Evolutionary conservation across 2,888 invertebrate species (phyloP).

Genomic region (Cephus rjabovi): DNA sequence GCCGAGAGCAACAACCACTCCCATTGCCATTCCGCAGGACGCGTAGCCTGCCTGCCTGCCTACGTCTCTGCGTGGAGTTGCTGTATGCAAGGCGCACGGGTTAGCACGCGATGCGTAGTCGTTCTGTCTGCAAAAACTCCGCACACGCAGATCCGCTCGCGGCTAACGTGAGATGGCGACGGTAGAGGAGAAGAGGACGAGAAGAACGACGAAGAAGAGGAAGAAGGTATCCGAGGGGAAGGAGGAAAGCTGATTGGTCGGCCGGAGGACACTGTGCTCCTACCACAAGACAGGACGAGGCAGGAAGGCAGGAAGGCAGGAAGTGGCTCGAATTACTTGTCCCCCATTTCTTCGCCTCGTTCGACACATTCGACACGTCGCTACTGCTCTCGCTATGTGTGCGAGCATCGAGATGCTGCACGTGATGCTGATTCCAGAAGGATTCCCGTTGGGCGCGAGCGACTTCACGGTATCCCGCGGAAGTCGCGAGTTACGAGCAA

Average conservation of each 20-base stretch:
- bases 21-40: conserved; percentile 18
- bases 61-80: neutral
- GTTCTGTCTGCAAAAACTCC: conserved; percentile 42
- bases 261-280: neutral
- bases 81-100: neutral
- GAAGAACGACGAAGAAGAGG: neutral
- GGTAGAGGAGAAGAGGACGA: too few species aligned
- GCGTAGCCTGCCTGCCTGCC: neutral
- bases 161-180: neutral
- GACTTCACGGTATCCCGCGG: conserved; percentile 39
- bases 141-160: conserved; percentile 44
- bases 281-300: neutral
- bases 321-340: neutral
- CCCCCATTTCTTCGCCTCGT: neutral
- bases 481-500: conserved; percentile 44
- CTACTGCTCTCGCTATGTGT: neutral
- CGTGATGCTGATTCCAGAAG: neutral
- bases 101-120: conserved; percentile 33
- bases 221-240: neutral
- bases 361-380: neutral
- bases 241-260: too few species aligned
- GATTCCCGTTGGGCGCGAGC: neutral
- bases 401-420: neutral
- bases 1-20: conserved; percentile 22
- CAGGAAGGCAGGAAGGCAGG: neutral